phyloP scores from a whole-genome alignment of 2,888 invertebrate genomes.

The Argynnis bischoffii region DNA sequence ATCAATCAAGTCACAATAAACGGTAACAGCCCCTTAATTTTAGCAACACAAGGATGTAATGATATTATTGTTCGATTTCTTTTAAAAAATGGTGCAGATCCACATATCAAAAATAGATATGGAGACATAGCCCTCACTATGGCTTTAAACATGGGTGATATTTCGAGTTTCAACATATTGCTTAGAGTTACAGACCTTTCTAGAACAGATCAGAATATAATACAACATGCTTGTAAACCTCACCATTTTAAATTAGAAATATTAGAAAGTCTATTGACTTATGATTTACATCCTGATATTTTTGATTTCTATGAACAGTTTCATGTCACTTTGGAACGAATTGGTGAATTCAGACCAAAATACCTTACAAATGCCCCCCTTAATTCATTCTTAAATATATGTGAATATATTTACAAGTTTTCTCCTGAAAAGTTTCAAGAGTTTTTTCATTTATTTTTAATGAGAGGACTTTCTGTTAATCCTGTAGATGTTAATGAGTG shows the following conservation, averaged over 20 bases:
- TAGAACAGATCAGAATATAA: constrained; percentile 60
- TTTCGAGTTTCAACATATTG: constrained; percentile 59
- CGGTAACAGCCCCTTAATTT: constrained; percentile 66
- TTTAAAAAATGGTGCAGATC: constrained; percentile 66
- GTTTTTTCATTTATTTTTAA: constrained; percentile 67
- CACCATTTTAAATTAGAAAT: constrained; percentile 71
- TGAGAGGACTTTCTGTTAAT: constrained; percentile 69
- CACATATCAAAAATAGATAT: constrained; percentile 59
- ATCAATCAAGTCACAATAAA: constrained; percentile 60
- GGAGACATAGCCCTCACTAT: constrained; percentile 64
- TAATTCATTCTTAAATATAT: constrained; percentile 67
- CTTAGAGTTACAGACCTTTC: constrained; percentile 56
- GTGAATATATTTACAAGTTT: constrained; percentile 68
- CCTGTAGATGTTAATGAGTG: constrained; percentile 64
- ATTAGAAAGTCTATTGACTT: constrained; percentile 61
- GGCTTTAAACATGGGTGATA: constrained; percentile 60
- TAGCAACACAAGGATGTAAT: constrained; percentile 60
- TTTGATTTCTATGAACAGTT: constrained; percentile 64
- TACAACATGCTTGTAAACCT: constrained; percentile 69
- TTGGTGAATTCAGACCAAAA: constrained; percentile 53
- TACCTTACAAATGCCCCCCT: constrained; percentile 66
- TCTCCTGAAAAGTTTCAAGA: constrained; percentile 63
- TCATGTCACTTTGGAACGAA: constrained; percentile 53
- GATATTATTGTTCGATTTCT: constrained; percentile 64
- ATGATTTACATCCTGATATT: constrained; percentile 67